These are phyloP conservation scores for Thalassarche chlororhynchos DNA, from an alignment of 2,113 vertebrate species.

Conservation along the genomic window DNA sequence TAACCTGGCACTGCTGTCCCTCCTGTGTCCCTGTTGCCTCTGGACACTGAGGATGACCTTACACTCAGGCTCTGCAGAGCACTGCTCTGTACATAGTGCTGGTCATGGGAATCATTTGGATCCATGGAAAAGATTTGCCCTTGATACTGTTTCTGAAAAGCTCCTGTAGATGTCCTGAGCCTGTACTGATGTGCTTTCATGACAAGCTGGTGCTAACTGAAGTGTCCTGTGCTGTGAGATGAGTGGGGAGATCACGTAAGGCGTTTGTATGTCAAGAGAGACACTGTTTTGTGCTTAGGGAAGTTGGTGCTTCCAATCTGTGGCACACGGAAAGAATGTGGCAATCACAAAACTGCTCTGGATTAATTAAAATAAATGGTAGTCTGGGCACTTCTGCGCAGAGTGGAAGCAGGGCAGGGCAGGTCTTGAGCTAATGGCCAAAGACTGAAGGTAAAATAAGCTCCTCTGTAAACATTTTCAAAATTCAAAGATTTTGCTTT, in stretches of 20 bases:
- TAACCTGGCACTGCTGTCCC: neutral
- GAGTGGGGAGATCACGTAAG: neutral
- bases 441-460: neutral
- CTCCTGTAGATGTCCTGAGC: neutral
- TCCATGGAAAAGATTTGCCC: neutral
- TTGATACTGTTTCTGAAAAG: neutral
- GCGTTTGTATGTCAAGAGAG: neutral
- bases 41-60: neutral
- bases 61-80: neutral
- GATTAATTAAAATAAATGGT: neutral
- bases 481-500: neutral
- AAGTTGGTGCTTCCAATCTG: neutral
- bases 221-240: neutral
- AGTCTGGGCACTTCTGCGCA: neutral
- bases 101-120: neutral
- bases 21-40: neutral
- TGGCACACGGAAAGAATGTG: neutral
- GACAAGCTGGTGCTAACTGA: neutral
- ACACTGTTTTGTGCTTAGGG: neutral
- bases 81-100: neutral
- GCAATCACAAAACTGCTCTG: neutral
- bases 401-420: neutral
- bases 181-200: neutral
- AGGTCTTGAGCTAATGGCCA: neutral
- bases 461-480: neutral